Percentiles rank a stretch among this genome's conserved stretches.
These are phyloP conservation scores for Grammomys surdaster DNA, from an alignment of 2,113 vertebrate genomes.

Conservation along the genomic window DNA sequence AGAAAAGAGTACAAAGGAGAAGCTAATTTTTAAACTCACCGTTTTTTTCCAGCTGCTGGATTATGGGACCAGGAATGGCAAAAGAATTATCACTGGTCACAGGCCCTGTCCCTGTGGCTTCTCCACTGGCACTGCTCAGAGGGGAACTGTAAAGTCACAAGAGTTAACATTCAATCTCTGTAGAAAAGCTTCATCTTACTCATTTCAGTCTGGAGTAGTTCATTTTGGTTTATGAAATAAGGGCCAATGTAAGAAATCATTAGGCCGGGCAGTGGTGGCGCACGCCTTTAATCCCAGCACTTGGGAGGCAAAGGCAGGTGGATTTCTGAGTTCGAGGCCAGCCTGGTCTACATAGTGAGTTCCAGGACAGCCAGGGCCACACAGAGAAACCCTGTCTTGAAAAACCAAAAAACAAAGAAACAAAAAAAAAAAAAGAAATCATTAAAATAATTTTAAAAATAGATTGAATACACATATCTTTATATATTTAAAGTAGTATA, in stretches of 20 bases:
- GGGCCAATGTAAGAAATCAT: constrained; percentile 16
- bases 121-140: constrained; percentile 14
- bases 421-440: no score
- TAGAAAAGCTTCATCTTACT: constrained; percentile 13
- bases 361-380: no score
- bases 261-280: no score
- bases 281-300: no score
- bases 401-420: no score
- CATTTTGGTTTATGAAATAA: neutral
- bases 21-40: constrained; percentile 78
- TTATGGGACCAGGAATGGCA: constrained; percentile 67
- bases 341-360: no score
- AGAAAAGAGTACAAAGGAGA: constrained; percentile 21
- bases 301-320: no score
- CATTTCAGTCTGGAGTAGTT: neutral
- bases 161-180: constrained; percentile 28
- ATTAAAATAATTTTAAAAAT: neutral
- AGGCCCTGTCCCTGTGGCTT: neutral
- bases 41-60: constrained; percentile 45
- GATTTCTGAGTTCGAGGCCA: no score
- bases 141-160: constrained; percentile 60
- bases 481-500: neutral
- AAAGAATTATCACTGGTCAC: neutral
- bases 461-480: neutral
- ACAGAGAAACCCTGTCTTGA: no score